Base-by-base conservation (phyloP, 2,888 invertebrate species). In the Ischnura elegans region DNA sequence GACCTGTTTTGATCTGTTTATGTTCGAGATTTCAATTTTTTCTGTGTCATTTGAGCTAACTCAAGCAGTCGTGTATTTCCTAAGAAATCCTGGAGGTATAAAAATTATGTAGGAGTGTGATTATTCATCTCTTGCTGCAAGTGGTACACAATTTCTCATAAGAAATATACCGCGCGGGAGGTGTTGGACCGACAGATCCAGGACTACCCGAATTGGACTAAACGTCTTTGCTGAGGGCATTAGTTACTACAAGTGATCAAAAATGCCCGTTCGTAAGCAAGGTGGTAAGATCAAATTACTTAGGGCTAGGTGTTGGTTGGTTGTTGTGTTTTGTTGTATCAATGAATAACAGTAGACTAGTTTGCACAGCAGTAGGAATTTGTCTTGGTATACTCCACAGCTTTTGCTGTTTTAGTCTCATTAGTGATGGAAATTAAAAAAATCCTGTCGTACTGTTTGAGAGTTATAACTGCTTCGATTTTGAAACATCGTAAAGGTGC, bases 231-330 rank as follows among this genome's bases (percentile, higher is more conserved):
- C 90, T 43, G 90, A 90, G 90, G 90, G 61, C 43, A 55, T 42
- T 90, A 90, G 42, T 90, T 66, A 66, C 90, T 45, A 66, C 90
- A 61, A 66, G 90, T 61, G 90, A 90, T 61, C 90, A 90, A 90
- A 90, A 90, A 97, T 97, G 97, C 97, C 97, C 96, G 97, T 97
- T 96, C 97, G 97, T 96, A 97, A 97, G 97, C 97, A 97, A 97
- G 97, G 97, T 97, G 96, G 97, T 96, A 96, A 95, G 96, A 95
- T 95, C 95, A 94, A 95, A 95, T 94, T 95, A 95, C 95, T 95
- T 95, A 94, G 94, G 94, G 94, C 94, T 94, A 94, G 94, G 93
- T 94, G 94, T 94, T 94, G 94, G 94, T 93, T 94, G 94, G 61
- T 51, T 66, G 51, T 86, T 85, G 93, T 93, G 93, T 93, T 93